Percentiles rank a stretch among this genome's conserved stretches.
Evolutionary conservation across 2,113 vertebrate genomes (phyloP).

Genomic region (Trogon surrucura): DNA sequence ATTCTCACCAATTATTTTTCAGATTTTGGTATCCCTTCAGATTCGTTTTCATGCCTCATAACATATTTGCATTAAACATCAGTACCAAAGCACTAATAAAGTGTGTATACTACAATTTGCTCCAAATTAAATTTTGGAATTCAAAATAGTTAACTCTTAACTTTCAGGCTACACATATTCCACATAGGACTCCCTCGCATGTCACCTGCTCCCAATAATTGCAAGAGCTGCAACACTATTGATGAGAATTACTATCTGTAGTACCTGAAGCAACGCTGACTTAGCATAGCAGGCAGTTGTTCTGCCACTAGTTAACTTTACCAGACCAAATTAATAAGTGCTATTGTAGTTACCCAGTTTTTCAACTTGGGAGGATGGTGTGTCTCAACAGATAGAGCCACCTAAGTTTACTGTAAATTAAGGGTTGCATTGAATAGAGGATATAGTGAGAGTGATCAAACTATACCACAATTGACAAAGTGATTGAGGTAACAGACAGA

Average conservation of each 20-base stretch:
- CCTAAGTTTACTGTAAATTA: background rate
- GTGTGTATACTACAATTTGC: accelerated
- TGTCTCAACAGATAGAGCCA: background rate
- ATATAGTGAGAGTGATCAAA: background rate
- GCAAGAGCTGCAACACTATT: background rate
- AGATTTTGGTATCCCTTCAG: background rate
- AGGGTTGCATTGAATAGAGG: background rate
- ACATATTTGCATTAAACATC: background rate
- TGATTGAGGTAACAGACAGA: background rate
- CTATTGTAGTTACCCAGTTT: background rate
- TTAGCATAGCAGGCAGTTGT: background rate
- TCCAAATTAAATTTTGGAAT: background rate
- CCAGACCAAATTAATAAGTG: background rate
- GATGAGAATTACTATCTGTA: background rate
- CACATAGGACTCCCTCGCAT: background rate
- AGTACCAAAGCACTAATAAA: background rate
- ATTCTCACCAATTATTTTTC: background rate
- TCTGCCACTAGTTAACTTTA: background rate
- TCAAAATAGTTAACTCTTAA: background rate
- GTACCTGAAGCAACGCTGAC: background rate
- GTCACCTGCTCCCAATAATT: background rate
- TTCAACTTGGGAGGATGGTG: background rate
- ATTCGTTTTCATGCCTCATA: background rate
- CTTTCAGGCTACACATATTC: background rate
- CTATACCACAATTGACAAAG: background rate